These are phyloP conservation scores for Simalia tracyae DNA, from an alignment of 2,797 vertebrate species.

Conservation along the genomic window DNA sequence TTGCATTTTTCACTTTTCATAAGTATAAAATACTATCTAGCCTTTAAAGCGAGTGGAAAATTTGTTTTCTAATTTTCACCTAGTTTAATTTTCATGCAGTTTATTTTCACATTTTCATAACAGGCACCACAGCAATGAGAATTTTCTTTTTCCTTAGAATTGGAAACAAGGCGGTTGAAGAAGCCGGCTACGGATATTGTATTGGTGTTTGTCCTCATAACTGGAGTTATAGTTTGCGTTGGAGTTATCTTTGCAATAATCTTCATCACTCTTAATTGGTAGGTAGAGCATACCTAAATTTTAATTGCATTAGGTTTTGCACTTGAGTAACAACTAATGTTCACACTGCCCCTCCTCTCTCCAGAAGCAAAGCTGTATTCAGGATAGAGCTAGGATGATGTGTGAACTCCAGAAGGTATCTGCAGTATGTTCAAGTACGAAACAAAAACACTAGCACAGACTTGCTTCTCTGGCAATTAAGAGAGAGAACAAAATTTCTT, in stretches of 20 bases:
- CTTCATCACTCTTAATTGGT: conserved; percentile 65
- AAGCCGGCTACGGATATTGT: conserved; percentile 39
- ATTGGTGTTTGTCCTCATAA: conserved; percentile 59
- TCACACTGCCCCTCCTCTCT: not conserved
- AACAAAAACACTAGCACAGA: not conserved
- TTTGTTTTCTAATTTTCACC: conserved; percentile 25
- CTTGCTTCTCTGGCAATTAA: not conserved
- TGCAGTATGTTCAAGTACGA: not conserved
- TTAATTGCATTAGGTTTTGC: conserved; percentile 24
- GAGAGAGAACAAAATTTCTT: not conserved
- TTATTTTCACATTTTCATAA: not conserved
- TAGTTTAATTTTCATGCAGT: conserved; percentile 8
- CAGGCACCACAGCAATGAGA: not conserved
- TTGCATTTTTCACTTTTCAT: not conserved
- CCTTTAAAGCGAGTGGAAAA: not conserved
- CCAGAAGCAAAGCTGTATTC: not conserved
- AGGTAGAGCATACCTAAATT: conserved; percentile 44
- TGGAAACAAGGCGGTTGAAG: conserved; percentile 28
- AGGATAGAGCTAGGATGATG: not conserved
- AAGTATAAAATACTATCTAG: not conserved
- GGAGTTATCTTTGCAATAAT: conserved; percentile 57
- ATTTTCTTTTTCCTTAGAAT: conserved; percentile 54
- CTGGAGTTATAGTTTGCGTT: conserved; percentile 56
- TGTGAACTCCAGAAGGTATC: not conserved
- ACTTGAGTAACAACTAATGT: not conserved